A percentile compares a stretch with the other conserved stretches of the same genome.
phyloP scores from a whole-genome alignment of 2,113 vertebrate genomes.

The Symphodus melops region DNA sequence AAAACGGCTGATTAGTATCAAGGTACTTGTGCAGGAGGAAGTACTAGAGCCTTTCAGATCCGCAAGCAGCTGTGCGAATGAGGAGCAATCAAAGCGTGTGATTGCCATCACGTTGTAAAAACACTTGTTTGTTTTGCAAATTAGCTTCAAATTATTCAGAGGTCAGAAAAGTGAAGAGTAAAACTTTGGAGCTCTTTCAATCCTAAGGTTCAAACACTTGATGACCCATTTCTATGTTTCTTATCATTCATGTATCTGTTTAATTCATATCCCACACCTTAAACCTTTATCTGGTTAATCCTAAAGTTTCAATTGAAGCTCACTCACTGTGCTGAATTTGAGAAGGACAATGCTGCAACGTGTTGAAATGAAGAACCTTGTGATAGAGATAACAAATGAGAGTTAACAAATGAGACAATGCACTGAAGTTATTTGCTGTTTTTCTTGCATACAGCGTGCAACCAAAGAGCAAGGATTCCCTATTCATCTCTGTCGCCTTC shows the following conservation, averaged over 20 bases:
- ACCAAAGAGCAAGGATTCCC: conserved; percentile 15
- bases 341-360: conserved; percentile 4
- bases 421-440: conserved; percentile 26
- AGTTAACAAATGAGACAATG: conserved; percentile 18
- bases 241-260: not conserved
- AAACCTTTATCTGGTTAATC: not conserved
- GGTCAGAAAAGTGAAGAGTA: conserved; percentile 48
- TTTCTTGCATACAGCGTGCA: conserved; percentile 21
- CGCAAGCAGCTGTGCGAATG: conserved; percentile 79
- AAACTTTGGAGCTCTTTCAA: conserved; percentile 34
- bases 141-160: conserved; percentile 56
- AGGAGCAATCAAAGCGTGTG: conserved; percentile 77
- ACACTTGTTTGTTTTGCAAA: conserved; percentile 73
- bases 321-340: conserved; percentile 6
- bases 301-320: conserved; percentile 1
- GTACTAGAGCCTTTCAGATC: conserved; percentile 70
- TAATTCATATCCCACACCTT: not conserved
- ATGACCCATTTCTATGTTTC: not conserved
- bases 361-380: not conserved
- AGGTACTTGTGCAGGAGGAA: conserved; percentile 82
- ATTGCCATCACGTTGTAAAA: conserved; percentile 75
- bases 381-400: conserved; percentile 35
- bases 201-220: not conserved
- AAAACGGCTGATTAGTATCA: conserved; percentile 82
- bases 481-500: conserved; percentile 60